Evolutionary conservation across 2,888 invertebrate species (phyloP).

Genomic region (Heliothis peltigera): DNA sequence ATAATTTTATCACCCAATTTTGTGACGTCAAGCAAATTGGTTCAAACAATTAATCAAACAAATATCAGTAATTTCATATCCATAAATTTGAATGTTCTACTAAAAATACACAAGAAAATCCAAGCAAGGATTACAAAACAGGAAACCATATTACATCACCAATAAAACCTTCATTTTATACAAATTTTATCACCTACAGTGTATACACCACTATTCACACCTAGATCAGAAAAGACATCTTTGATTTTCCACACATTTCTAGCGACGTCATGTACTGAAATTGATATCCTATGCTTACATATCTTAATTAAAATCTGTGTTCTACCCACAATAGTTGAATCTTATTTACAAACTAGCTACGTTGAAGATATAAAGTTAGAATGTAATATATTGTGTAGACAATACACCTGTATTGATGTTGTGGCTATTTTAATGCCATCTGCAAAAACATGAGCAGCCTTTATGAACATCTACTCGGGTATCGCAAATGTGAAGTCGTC

Average conservation of each 20-base stretch:
- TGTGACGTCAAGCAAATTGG: too few relatives aligned
- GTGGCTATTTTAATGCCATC: not conserved
- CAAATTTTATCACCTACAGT: not conserved
- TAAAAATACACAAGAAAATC: not conserved
- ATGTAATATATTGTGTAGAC: not conserved
- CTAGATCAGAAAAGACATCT: constrained; percentile 7
- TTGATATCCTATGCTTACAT: constrained; percentile 42
- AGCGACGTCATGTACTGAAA: constrained; percentile 18
- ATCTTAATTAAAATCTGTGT: constrained; percentile 57
- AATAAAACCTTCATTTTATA: constrained; percentile 2
- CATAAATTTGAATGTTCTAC: not conserved
- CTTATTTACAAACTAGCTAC: constrained; percentile 36
- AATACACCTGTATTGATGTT: not conserved
- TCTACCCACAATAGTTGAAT: constrained; percentile 10
- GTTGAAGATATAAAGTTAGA: not conserved
- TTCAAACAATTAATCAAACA: too few relatives aligned
- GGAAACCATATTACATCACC: constrained; percentile 10
- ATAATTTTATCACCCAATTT: too few relatives aligned
- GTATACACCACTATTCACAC: constrained; percentile 1
- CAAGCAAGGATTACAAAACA: not conserved
- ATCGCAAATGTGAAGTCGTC: too few relatives aligned
- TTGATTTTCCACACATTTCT: constrained; percentile 25
- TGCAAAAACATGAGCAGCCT: not conserved
- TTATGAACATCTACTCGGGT: too few relatives aligned
- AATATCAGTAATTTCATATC: too few relatives aligned